Evolutionary conservation across 2,113 vertebrate genomes (phyloP), one percentile per base, ranked within the genome.

Genomic region (Cochlearius cochlearius): DNA sequence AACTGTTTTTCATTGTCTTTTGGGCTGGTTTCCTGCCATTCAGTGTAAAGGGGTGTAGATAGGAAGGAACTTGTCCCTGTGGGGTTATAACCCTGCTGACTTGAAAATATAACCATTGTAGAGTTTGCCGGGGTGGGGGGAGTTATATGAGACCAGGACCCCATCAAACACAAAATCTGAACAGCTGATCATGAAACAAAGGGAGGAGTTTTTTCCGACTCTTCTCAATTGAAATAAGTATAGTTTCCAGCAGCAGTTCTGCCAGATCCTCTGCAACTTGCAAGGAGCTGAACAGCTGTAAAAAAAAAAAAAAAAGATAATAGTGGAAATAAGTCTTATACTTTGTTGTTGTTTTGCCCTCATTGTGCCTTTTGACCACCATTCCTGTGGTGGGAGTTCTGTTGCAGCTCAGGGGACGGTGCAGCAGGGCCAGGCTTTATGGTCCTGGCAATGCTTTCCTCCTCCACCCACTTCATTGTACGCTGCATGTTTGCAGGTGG

Each of bases 201-300:
- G 30, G 15, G 27, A 82, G n/a, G 32, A 22, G 17, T 0, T 36
- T 86, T 92, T 64, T 81, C 4, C 20, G 21, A 62, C 29, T 21
- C 11, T 74, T 69, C 91, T 80, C 25, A 41, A 12, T 12, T 62
- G 22, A 39, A 73, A 56, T 13, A 87, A 22, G 4, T 62, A 0
- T 45, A n/a, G 93, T 94, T 95, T 88, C n/a, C 41, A 91, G 71
- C 49, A 66, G 45, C 49, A 52, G 56, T 76, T 90, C 77, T 84
- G 36, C 30, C 76, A 86, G 72, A 73, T 73, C 11, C 29, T 68
- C 52, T 93, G 81, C 66, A 78, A 58, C 49, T 80, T 76, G 45
- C 53, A 85, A 56, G 27, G 14, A 49, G 15, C 55, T 34, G 43
- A 56, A 41, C 25, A 75, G 26, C 26, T 76, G 69, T 67, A 67